phyloP scores from a whole-genome alignment of 2,888 invertebrate genomes.

The Drosophila demipolita region DNA sequence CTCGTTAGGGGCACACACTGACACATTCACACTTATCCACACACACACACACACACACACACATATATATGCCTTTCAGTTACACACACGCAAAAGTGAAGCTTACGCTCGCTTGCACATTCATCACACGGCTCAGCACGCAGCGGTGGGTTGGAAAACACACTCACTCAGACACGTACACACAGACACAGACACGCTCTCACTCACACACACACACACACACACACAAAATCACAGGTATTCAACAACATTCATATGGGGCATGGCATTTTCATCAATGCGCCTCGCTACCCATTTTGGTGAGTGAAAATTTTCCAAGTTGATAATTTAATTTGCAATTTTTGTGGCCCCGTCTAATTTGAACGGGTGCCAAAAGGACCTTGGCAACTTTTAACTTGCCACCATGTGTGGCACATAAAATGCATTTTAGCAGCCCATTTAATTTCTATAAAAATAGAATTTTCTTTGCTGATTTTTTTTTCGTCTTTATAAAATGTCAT shows the following conservation, averaged over 20 bases:
- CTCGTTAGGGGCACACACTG: conserved; percentile 55
- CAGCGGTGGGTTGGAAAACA: conserved; percentile 31
- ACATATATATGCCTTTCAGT: conserved; percentile 36
- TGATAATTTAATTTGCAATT: conserved; percentile 77
- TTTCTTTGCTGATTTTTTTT: neutral
- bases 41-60: conserved; percentile 23
- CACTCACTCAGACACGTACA: conserved; percentile 20
- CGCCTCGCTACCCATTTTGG: conserved; percentile 31
- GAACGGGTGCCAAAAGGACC: conserved; percentile 57
- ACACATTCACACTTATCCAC: conserved; percentile 7
- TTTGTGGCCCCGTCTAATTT: conserved; percentile 70
- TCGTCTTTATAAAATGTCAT: conserved; percentile 15
- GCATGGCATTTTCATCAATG: conserved; percentile 59
- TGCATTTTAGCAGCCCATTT: conserved; percentile 52
- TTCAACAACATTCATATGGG: conserved; percentile 22
- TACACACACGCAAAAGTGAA: conserved; percentile 57
- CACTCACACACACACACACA: conserved; percentile 4
- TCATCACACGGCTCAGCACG: conserved; percentile 78
- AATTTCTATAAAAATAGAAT: conserved; percentile 21
- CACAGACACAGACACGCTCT: conserved; percentile 8
- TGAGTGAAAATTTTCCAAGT: conserved; percentile 62
- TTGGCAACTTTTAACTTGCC: conserved; percentile 48
- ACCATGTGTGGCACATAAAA: conserved; percentile 22
- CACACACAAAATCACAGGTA: conserved; percentile 19
- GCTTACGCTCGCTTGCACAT: conserved; percentile 78